Conservation (phyloP, 2,113 vertebrate genomes). For the Prunella fulvescens region DNA sequence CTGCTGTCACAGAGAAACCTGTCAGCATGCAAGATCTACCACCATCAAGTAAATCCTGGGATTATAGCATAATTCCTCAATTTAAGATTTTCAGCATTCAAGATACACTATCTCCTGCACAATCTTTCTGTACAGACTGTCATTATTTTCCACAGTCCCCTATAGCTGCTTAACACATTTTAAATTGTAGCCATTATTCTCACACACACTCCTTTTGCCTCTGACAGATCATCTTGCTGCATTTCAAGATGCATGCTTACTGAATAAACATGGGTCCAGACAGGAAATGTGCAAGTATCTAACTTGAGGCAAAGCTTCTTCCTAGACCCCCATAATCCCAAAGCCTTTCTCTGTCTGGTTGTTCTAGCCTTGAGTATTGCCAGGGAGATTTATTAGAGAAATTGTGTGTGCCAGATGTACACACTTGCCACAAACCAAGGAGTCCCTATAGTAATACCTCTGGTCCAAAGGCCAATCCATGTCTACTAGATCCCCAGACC, state of each 20-base stretch:
- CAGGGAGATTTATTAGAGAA: neutral
- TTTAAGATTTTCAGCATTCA: neutral
- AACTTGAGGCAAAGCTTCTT: neutral
- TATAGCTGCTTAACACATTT: neutral
- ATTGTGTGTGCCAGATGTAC: neutral
- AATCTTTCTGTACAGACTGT: neutral
- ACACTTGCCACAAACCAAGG: neutral
- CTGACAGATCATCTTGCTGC: neutral
- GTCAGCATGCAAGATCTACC: neutral
- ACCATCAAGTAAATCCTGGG: neutral
- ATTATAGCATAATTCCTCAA: neutral
- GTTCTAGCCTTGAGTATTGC: neutral
- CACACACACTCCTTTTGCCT: neutral
- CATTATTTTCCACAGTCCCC: neutral
- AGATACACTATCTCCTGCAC: neutral
- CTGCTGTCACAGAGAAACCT: neutral
- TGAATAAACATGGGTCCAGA: neutral
- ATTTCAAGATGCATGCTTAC: neutral
- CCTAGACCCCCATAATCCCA: neutral
- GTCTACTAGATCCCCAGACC: neutral
- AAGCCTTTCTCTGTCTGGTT: neutral
- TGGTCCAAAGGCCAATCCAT: neutral
- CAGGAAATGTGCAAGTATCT: neutral
- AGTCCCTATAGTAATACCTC: neutral
- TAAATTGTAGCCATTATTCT: neutral